Evolutionary conservation across 2,888 invertebrate genomes (phyloP).

Genomic region (Macrosoma leucophasiata): DNA sequence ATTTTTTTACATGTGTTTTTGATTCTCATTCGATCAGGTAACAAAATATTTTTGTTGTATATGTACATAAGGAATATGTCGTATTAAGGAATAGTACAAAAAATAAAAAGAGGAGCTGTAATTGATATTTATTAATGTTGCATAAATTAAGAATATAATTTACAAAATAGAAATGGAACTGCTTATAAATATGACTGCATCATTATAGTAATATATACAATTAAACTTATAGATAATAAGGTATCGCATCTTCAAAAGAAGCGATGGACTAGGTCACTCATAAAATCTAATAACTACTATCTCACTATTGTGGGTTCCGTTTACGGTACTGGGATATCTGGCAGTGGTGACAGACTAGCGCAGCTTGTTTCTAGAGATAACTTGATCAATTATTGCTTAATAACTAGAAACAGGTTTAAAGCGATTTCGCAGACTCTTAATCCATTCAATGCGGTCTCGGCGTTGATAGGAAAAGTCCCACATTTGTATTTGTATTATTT

Average conservation of each 20-base stretch:
- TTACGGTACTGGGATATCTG: slow-evolving; percentile 33
- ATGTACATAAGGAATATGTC: too few relatives aligned
- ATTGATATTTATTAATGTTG: too few relatives aligned
- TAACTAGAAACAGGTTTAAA: slow-evolving; percentile 31
- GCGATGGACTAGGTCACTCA: slow-evolving; percentile 49
- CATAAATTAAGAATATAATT: too few relatives aligned
- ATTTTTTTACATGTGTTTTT: too few relatives aligned
- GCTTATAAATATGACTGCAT: too few relatives aligned
- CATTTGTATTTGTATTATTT: not conserved
- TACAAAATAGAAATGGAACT: too few relatives aligned
- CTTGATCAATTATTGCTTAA: too few relatives aligned
- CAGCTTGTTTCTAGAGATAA: too few relatives aligned
- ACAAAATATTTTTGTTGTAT: too few relatives aligned
- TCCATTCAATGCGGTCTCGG: slow-evolving; percentile 31
- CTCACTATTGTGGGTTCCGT: slow-evolving; percentile 45
- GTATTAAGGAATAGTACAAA: too few relatives aligned
- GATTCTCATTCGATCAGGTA: too few relatives aligned
- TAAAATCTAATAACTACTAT: slow-evolving; percentile 42
- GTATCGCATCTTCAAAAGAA: slow-evolving; percentile 34
- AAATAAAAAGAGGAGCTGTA: too few relatives aligned
- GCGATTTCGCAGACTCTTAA: slow-evolving; percentile 22
- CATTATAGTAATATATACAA: slow-evolving; percentile 1
- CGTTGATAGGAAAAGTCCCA: slow-evolving; percentile 17
- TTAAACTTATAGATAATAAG: slow-evolving; percentile 16
- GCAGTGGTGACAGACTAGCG: slow-evolving; percentile 34